A percentile compares a stretch with the other conserved stretches of the same genome.
These are phyloP conservation scores for Bos javanicus DNA, from an alignment of 2,113 vertebrate species.

Conservation along the genomic window DNA sequence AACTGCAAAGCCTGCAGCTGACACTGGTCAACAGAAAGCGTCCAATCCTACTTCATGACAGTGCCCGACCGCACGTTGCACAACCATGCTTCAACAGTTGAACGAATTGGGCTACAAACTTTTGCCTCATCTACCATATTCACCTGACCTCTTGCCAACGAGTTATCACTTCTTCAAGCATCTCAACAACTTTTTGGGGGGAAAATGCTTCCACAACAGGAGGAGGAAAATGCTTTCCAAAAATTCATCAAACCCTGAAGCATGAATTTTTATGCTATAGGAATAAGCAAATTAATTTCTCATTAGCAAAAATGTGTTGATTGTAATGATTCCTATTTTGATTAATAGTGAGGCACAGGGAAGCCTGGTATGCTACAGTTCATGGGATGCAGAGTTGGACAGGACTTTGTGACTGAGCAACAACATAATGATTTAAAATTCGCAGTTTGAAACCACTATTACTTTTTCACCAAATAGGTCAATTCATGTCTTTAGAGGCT, in stretches of 20 bases:
- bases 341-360: background rate
- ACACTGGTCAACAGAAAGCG: background rate
- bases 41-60: background rate
- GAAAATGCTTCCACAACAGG: background rate
- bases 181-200: background rate
- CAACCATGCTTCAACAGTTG: background rate
- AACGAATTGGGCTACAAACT: background rate
- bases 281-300: background rate
- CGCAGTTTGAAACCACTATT: background rate
- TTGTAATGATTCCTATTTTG: background rate
- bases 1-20: background rate
- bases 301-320: background rate
- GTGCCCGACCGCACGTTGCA: accelerated
- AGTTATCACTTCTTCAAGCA: background rate
- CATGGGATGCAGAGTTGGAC: background rate
- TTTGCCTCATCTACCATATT: background rate
- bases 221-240: background rate
- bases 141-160: background rate
- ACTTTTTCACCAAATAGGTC: background rate
- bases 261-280: background rate
- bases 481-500: background rate
- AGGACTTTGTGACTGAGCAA: background rate
- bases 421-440: background rate
- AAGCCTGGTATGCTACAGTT: background rate
- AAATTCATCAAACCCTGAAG: background rate